A percentile compares a stretch with the other conserved stretches of the same genome.
These are phyloP conservation scores for Girardia tigrina DNA, from an alignment of 2,888 invertebrate species.

Conservation along the genomic window DNA sequence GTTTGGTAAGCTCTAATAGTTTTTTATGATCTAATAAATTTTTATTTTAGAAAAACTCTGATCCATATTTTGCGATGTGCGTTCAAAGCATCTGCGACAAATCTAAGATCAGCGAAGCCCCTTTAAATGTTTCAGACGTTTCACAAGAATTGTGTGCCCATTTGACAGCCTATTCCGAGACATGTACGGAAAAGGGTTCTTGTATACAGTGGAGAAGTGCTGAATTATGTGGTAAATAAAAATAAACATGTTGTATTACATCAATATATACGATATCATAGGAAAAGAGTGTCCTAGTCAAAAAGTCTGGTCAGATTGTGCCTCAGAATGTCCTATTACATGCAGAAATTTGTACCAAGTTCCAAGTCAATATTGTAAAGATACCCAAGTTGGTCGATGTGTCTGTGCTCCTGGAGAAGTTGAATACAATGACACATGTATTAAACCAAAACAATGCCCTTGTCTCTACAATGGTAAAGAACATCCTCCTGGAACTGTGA, in stretches of 20 bases:
- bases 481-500: slow-evolving; percentile 40
- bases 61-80: background rate
- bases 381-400: slow-evolving; percentile 33
- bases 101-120: background rate
- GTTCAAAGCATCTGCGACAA: background rate
- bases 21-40: background rate
- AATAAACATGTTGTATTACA: no score
- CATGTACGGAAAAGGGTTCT: slow-evolving; percentile 63
- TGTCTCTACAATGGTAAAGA: slow-evolving; percentile 58
- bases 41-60: background rate
- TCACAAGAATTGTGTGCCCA: slow-evolving; percentile 60
- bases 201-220: slow-evolving; percentile 64
- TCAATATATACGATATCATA: no score
- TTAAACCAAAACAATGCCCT: slow-evolving; percentile 49
- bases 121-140: background rate
- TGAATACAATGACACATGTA: slow-evolving; percentile 38
- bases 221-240: slow-evolving; percentile 53
- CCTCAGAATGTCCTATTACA: slow-evolving; percentile 32
- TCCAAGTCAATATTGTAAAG: slow-evolving; percentile 24
- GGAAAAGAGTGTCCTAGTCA: background rate
- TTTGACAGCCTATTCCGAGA: slow-evolving; percentile 66
- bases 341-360: slow-evolving; percentile 33
- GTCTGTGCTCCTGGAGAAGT: slow-evolving; percentile 30
- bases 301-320: slow-evolving; percentile 35
- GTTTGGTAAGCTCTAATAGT: background rate